Base-by-base conservation (phyloP, 1,140 invertebrate species). In the Brachionus rotundiformis region DNA sequence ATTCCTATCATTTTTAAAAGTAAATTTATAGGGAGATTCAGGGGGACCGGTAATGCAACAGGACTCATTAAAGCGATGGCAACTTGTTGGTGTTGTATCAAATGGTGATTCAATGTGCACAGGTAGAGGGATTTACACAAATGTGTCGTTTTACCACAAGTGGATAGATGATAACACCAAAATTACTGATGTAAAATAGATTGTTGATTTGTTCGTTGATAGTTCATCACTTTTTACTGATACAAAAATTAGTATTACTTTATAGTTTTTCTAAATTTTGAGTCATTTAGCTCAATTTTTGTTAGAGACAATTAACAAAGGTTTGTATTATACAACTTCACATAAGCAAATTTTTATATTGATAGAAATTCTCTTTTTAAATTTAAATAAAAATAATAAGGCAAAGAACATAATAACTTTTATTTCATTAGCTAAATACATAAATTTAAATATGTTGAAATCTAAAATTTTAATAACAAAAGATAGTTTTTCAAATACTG, bases 101-200 rank as follows among this genome's bases (percentile, higher is more conserved):
- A 81, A 81, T 36, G 79, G 79, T 2, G 79, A 81, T 81, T 33
- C 79, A 8, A 41, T 68, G 27, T 81, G 79, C 33, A 47, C 79
- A 31, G 61, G 61, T 16, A 63, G 41, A 65, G 61, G 79, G 7
- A 41, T 81, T 6, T 81, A 65, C 44, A 81, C 61, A 0, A 81
- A 81, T 36, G 33, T 81, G n/a, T 65, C 79, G 10, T 49, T 44
- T 47, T 81, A 65, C 49, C 23, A 65, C 23, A 16, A 68, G 11
- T 81, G 79, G 79, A 81, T 81, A 16, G 8, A 19, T 25, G 76
- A 54, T 33, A 79, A 79, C 54, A 59, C 76, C 2, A 79, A 59
- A 73, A 10, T 73, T 44, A 13, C 2, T 11, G 23, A 44, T 25
- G 25, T 2, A 44, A 31, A 44, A 25, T 73, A 25, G 6, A 23